phyloP scores from a whole-genome alignment of 30 jellyfish, hydroid and myxozoan species.

The Nemopilema nomurai region DNA sequence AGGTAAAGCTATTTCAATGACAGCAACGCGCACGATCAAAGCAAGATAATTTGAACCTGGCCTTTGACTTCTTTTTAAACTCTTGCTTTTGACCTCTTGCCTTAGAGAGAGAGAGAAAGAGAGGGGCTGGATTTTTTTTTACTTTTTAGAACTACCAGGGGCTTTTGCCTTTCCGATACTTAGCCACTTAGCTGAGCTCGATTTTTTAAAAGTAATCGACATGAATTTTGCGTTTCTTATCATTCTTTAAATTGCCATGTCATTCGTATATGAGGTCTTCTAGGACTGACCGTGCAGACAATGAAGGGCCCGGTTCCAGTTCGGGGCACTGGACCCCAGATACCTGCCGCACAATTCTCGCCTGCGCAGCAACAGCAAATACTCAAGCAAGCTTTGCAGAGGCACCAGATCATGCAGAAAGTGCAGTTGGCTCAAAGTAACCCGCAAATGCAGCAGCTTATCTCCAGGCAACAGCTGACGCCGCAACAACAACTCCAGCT shows the following conservation, averaged over 20 bases:
- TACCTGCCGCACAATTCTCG: slow-evolving; percentile 76
- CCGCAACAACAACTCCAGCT: slow-evolving; percentile 83
- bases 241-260: neutral
- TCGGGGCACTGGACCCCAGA: slow-evolving; percentile 89
- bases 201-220: no score
- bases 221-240: neutral
- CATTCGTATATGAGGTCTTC: neutral
- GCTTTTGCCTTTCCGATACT: no score
- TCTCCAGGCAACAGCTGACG: slow-evolving; percentile 85
- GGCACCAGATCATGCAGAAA: slow-evolving; percentile 83
- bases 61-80: neutral
- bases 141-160: no score
- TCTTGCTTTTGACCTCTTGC: neutral
- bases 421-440: slow-evolving; percentile 68
- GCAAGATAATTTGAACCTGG: neutral
- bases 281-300: slow-evolving; percentile 88
- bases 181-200: no score
- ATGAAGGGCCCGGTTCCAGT: slow-evolving; percentile 84
- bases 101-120: neutral
- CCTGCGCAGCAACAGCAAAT: slow-evolving; percentile 89
- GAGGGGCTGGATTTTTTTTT: neutral
- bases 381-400: slow-evolving; percentile 84
- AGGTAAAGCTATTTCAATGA: no score
- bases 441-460: slow-evolving; percentile 89
- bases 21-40: no score